phyloP scores from a whole-genome alignment of 2,113 vertebrate genomes.

The Scophthalmus maximus region DNA sequence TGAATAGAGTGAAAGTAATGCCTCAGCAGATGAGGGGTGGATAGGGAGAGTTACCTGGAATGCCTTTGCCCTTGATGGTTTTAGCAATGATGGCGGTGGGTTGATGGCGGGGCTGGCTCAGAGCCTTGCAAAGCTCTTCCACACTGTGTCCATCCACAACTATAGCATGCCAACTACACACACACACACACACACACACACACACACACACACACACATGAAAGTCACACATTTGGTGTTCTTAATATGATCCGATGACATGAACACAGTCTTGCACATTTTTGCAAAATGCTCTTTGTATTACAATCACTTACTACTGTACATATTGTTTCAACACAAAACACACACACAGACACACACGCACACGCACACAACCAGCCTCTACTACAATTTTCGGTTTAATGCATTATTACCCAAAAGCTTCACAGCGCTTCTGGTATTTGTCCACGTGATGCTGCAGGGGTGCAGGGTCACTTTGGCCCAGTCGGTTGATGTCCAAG shows the following conservation, averaged over 20 bases:
- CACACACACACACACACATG: conserved; percentile 14
- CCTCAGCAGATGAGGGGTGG: not conserved
- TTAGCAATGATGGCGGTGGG: conserved; percentile 95
- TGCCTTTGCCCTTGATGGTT: conserved; percentile 95
- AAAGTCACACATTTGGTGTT: not conserved
- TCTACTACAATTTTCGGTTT: not conserved
- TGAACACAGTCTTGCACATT: not conserved
- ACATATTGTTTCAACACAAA: too few relatives aligned
- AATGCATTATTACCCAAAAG: conserved; percentile 87
- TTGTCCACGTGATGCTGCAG: conserved; percentile 94
- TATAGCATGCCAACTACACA: conserved; percentile 90
- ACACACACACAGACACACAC: too few relatives aligned
- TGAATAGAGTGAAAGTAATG: not conserved
- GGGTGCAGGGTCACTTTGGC: conserved; percentile 93
- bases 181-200: conserved; percentile 29
- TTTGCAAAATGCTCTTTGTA: not conserved
- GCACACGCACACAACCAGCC: not conserved
- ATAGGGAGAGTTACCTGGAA: conserved; percentile 84
- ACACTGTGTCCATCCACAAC: conserved; percentile 96
- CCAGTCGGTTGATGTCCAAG: conserved; percentile 94
- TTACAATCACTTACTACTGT: not conserved
- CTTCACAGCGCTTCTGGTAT: conserved; percentile 94
- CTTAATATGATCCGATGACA: not conserved
- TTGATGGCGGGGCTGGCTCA: conserved; percentile 91
- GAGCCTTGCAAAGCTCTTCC: conserved; percentile 96